Base-by-base conservation (phyloP, 2,797 vertebrate genomes). In the Spea hammondii region DNA sequence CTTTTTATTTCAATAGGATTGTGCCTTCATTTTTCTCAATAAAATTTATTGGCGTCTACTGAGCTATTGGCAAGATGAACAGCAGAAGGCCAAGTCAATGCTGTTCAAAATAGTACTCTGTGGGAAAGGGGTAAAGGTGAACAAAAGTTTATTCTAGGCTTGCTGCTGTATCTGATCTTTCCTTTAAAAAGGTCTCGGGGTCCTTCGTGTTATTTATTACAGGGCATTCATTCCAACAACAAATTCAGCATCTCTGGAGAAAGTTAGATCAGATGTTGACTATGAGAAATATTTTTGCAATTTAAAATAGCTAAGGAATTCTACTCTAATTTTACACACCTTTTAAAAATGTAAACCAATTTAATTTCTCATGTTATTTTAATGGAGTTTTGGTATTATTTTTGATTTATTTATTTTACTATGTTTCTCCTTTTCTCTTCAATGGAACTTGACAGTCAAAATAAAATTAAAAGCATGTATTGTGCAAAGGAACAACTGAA, bases 121-220 rank as follows among this genome's bases (percentile, higher is more conserved):
- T 72, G 74, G n/a, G 67, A 84, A 85, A 81, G 6, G 14, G 10
- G 66, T 49, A 83, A 79, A 81, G 80, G 50, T 69, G 73, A 83
- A 59, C 14, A 64, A 8, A 66, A 12, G 70, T 81, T 48, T n/a
- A 76, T 48, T 55, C 72, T 60, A 49, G n/a, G 66, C 65, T 8
- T 67, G 79, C 62, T 76, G 69, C 50, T 66, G 60, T 78, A 48
- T 12, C 17, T 69, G 48, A 5, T 66, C 3, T 79, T 9, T 11
- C 17, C 11, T 51, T 14, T 14, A 54, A 2, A 44, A 54, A 55
- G 60, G 60, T 65, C 76, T 9, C 46, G 64, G 14, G 4, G 4
- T 17, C 4, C 59, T 6, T 62, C 1, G 70, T 70, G n/a, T 78
- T 84, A 12, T 83, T 78, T 67, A 17, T 46, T 54, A 54, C 7